phyloP scores from a whole-genome alignment of 1,140 invertebrate species.

The Drosophila pseudoananassae region DNA sequence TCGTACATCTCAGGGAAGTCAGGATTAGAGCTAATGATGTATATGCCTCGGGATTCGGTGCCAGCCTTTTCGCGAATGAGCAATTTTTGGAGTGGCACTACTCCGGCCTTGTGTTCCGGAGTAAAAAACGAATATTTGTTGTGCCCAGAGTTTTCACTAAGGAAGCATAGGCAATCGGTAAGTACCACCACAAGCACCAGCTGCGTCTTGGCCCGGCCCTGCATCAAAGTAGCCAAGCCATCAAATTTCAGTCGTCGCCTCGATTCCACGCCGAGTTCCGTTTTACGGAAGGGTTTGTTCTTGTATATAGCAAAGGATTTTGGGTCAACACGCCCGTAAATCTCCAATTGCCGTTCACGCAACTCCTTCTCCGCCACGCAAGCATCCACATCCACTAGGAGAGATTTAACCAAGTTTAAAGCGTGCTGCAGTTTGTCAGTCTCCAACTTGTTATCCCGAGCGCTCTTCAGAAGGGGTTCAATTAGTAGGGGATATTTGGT shows the following conservation, averaged over 20 bases:
- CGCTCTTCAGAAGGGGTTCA: conserved; percentile 95
- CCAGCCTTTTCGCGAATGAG: conserved; percentile 96
- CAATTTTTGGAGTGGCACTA: conserved; percentile 95
- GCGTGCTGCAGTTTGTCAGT: conserved; percentile 90
- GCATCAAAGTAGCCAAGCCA: conserved; percentile 92
- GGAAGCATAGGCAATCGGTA: conserved; percentile 95
- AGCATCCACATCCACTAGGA: conserved; percentile 94
- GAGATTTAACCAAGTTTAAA: conserved; percentile 92
- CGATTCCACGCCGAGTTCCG: conserved; percentile 93
- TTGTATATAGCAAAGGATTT: conserved; percentile 94
- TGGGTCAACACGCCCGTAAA: conserved; percentile 96
- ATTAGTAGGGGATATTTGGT: conserved; percentile 97
- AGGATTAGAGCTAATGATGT: conserved; percentile 94
- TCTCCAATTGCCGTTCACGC: conserved; percentile 94
- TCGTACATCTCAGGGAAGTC: conserved; percentile 98
- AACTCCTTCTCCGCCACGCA: conserved; percentile 96
- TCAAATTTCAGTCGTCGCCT: conserved; percentile 94
- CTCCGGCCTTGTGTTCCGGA: conserved; percentile 95
- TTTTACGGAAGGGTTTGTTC: conserved; percentile 96
- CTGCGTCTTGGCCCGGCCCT: conserved; percentile 92
- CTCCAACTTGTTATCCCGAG: conserved; percentile 91
- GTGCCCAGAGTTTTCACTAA: conserved; percentile 92
- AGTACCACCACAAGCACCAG: conserved; percentile 94
- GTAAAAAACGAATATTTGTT: conserved; percentile 94
- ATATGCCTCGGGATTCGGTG: conserved; percentile 93